Evolutionary conservation across 2,888 invertebrate genomes (phyloP), one percentile per base, ranked within the genome.

Genomic region (Trachelus troglodyta): DNA sequence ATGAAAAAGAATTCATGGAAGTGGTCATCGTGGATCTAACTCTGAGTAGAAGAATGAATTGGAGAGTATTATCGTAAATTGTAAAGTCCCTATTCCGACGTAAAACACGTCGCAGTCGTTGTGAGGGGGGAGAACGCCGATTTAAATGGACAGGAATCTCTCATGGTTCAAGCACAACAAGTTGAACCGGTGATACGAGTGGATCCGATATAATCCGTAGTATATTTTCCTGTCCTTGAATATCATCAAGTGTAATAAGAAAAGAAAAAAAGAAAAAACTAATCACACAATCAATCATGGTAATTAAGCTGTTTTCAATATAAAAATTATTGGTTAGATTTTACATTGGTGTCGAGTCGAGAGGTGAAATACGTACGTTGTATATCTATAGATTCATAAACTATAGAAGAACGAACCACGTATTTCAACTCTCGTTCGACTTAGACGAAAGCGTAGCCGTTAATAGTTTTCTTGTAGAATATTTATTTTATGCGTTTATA

Each of bases 101-200:
- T 56, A 23, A 56, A 56, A 56, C 56, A 23, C 68, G 79, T 73
- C 74, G 69, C 75, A 77, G 40, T 73, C 56, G n/a, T 34, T 12
- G 11, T 76, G 81, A 77, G 84, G 83, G 84, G 84, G 84, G 84
- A 83, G 23, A 31, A 34, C 40, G 69, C 6, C 77, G 80, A 84
- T 81, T 85, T 85, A 85, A 85, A 85, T 85, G 82, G 79, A 78
- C 74, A 77, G 71, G 73, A 77, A 35, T 74, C 73, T 31, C 34
- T 75, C 75, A 77, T 11, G 73, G 73, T 40, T 75, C 31, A 76
- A 71, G 75, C 75, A 82, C 74, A 82, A 82, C 74, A 76, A 75
- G 40, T 76, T 34, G 69, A 75, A 78, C 37, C 76, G 31, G 77
- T 75, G 78, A 81, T 79, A 79, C 76, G 76, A 77, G 40, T 11